A percentile compares a stretch with the other conserved stretches of the same genome.
Conservation (phyloP, 2,888 invertebrate genomes). For the Archaeoteleia sp. region DNA sequence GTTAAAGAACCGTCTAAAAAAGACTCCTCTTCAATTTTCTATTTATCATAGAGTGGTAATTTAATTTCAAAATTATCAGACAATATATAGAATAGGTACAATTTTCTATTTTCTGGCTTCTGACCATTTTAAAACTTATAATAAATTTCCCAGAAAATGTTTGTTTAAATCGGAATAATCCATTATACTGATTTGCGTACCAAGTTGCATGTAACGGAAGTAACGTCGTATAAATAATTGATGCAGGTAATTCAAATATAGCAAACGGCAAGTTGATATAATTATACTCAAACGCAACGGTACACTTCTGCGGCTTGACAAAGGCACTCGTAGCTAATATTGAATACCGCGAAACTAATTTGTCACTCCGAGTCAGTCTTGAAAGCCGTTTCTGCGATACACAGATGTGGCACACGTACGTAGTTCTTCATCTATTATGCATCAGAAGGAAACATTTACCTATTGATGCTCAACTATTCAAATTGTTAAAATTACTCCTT, state of each 20-base stretch:
- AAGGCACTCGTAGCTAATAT: constrained; percentile 36
- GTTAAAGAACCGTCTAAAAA: no score
- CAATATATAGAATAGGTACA: no score
- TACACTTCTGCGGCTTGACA: constrained; percentile 40
- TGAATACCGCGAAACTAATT: constrained; percentile 40
- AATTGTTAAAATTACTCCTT: constrained; percentile 22
- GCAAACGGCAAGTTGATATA: constrained; percentile 30
- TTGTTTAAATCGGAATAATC: no score
- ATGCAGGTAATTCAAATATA: constrained; percentile 28
- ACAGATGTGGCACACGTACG: constrained; percentile 23
- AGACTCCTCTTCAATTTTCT: no score
- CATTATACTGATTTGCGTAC: no score
- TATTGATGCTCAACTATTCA: constrained; percentile 27
- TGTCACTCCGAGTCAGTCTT: constrained; percentile 30
- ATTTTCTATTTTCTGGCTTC: no score
- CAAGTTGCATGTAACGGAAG: no score
- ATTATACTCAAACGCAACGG: constrained; percentile 33
- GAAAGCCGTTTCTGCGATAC: constrained; percentile 23
- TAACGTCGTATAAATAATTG: constrained; percentile 10
- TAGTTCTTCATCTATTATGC: constrained; percentile 42
- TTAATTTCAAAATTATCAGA: no score
- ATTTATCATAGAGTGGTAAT: no score
- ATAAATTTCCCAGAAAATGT: no score
- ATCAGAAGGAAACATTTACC: constrained; percentile 28
- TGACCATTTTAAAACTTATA: no score